phyloP scores from a whole-genome alignment of 2,113 vertebrate genomes.

The Saguinus imperator region DNA sequence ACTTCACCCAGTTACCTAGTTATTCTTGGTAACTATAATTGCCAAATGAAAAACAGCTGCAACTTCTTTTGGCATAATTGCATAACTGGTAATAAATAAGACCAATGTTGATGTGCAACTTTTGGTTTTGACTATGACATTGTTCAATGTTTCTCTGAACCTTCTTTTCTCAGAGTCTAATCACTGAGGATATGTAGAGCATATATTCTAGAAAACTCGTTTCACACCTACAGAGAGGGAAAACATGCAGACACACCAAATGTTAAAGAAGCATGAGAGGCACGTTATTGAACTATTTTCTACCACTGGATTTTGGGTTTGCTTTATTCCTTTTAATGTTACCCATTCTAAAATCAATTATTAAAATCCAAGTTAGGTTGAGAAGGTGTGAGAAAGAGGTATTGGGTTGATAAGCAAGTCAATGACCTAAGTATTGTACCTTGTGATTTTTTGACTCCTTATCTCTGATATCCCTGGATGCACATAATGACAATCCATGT shows the following conservation, averaged over 20 bases:
- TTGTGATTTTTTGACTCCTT: background rate
- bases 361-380: background rate
- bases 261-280: background rate
- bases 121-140: background rate
- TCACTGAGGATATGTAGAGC: background rate
- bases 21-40: background rate
- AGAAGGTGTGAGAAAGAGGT: background rate
- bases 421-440: background rate
- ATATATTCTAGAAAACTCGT: background rate
- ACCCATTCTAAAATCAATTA: background rate
- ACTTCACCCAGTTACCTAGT: background rate
- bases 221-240: background rate
- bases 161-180: background rate
- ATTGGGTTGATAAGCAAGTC: background rate
- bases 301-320: background rate
- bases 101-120: background rate
- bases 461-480: background rate
- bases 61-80: slow-evolving; percentile 21
- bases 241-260: background rate
- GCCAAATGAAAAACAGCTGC: background rate
- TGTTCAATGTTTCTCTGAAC: background rate
- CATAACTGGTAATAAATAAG: background rate
- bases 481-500: background rate
- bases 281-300: background rate
- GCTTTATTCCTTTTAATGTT: background rate